Evolutionary conservation across 64 coral and sea anemone species (phyloP).

Genomic region (Porites lutea): DNA sequence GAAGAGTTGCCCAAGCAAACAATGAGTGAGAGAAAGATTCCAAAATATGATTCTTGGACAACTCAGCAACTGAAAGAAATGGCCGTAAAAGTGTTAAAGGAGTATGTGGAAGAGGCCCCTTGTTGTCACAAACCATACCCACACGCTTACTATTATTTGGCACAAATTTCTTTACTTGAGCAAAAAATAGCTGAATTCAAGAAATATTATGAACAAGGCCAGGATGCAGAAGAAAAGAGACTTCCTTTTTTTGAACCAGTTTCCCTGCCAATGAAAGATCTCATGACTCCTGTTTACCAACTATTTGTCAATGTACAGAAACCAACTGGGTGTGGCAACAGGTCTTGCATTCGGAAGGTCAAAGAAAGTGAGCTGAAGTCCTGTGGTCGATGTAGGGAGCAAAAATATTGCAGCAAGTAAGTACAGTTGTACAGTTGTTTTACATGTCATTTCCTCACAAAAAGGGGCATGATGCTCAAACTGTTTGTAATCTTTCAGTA

Average conservation of each 20-base stretch:
- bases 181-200: slow-evolving; percentile 7
- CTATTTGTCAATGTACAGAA: not conserved
- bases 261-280: slow-evolving; percentile 25
- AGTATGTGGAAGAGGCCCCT: slow-evolving; percentile 78
- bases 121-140: slow-evolving; percentile 78
- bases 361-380: not conserved
- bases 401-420: slow-evolving; percentile 77
- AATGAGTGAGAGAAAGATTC: not conserved
- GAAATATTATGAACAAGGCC: slow-evolving; percentile 49
- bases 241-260: slow-evolving; percentile 75
- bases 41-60: slow-evolving; percentile 21
- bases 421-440: no score
- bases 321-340: slow-evolving; percentile 63
- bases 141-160: slow-evolving; percentile 74
- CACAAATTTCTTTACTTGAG: not conserved
- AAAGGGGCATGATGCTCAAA: no score
- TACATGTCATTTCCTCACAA: no score
- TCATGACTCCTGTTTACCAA: not conserved
- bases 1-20: not conserved
- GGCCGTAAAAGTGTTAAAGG: slow-evolving; percentile 31
- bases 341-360: slow-evolving; percentile 28
- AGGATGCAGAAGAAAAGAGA: slow-evolving; percentile 15
- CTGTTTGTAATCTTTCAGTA: no score
- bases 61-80: slow-evolving; percentile 24
- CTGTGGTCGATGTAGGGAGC: slow-evolving; percentile 23